These are phyloP conservation scores for Ptychadena robeensis DNA, from an alignment of 2,797 vertebrate species.

Conservation along the genomic window DNA sequence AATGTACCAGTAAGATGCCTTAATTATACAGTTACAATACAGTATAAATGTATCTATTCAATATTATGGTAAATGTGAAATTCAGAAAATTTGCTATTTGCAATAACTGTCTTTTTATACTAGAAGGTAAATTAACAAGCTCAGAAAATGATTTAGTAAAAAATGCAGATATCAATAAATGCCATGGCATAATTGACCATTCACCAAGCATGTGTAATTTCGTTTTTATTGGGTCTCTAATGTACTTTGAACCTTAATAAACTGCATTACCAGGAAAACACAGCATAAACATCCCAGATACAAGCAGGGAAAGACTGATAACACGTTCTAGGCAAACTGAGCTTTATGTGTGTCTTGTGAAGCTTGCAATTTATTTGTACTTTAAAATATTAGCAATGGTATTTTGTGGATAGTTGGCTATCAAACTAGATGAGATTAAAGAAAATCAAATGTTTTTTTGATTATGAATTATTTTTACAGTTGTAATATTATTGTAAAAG, in stretches of 20 bases:
- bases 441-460: constrained; percentile 6
- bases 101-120: no score
- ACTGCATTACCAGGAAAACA: constrained; percentile 20
- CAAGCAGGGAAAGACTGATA: constrained; percentile 18
- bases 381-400: not conserved
- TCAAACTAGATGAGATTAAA: constrained; percentile 11
- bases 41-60: no score
- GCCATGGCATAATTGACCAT: not conserved
- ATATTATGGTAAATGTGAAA: no score
- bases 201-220: constrained; percentile 6
- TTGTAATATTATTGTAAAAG: constrained; percentile 1
- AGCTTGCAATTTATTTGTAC: not conserved
- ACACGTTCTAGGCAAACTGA: constrained; percentile 2
- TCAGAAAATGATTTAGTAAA: not conserved
- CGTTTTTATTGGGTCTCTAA: constrained; percentile 21
- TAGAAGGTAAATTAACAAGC: no score
- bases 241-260: constrained; percentile 39
- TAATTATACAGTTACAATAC: no score
- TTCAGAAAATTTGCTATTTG: no score
- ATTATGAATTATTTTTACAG: not conserved
- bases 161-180: constrained; percentile 10
- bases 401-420: not conserved
- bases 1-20: no score
- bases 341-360: not conserved
- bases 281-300: constrained; percentile 17